These are phyloP conservation scores for Samia ricini DNA, from an alignment of 1,140 invertebrate genomes.

Conservation along the genomic window DNA sequence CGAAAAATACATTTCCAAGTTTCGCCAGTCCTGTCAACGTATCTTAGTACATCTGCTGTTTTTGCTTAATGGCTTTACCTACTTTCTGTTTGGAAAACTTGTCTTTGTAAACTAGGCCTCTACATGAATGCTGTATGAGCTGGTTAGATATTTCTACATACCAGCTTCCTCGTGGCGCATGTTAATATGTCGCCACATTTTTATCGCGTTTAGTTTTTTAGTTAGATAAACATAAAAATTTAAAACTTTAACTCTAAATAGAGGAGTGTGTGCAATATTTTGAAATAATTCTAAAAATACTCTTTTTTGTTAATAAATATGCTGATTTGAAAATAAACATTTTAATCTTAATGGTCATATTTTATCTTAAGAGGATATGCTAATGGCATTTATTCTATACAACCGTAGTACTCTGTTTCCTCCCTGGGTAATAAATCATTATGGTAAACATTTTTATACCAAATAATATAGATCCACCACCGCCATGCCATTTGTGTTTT, in stretches of 20 bases:
- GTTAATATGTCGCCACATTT: neutral
- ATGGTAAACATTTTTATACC: too few relatives aligned
- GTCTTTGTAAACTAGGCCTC: slow-evolving; percentile 51
- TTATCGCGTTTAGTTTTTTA: neutral
- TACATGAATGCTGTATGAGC: slow-evolving; percentile 34
- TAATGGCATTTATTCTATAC: too few relatives aligned
- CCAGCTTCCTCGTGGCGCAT: slow-evolving; percentile 28
- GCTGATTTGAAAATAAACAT: too few relatives aligned
- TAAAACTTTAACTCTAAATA: neutral
- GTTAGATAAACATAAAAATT: neutral
- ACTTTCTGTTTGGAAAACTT: slow-evolving; percentile 64
- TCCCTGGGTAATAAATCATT: too few relatives aligned
- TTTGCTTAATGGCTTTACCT: slow-evolving; percentile 36
- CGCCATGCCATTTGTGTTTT: too few relatives aligned
- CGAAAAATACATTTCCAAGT: too few relatives aligned
- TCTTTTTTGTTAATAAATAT: too few relatives aligned
- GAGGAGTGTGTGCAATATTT: neutral
- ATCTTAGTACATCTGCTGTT: neutral
- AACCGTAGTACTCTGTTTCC: too few relatives aligned
- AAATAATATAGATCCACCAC: too few relatives aligned
- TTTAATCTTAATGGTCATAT: too few relatives aligned
- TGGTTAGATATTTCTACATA: slow-evolving; percentile 53
- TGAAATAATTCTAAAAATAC: neutral
- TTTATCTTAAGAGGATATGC: too few relatives aligned
- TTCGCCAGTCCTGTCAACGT: neutral